Conservation (phyloP, 2,888 invertebrate genomes). For the Harpalus rufipes region DNA sequence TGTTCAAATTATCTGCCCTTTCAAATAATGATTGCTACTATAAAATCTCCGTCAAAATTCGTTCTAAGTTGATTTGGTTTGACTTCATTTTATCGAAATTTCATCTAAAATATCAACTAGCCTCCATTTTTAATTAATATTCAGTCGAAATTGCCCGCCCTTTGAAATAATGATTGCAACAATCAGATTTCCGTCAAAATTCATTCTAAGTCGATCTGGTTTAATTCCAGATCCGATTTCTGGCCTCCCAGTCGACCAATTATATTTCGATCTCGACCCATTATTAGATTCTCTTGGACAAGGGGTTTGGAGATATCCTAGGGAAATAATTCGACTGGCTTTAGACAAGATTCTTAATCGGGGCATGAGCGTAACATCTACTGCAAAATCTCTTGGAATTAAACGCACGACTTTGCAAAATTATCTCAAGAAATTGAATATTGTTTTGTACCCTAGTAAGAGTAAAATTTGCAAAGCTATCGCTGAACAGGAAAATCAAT, state of each 20-base stretch:
- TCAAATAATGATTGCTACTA: too few species aligned
- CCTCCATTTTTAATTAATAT: too few species aligned
- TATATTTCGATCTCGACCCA: conserved; percentile 67
- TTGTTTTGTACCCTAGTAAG: conserved; percentile 74
- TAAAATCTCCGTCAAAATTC: too few species aligned
- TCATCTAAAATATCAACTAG: too few species aligned
- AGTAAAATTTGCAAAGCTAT: neutral
- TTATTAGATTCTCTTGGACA: conserved; percentile 70
- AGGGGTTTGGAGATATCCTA: conserved; percentile 75
- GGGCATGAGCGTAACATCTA: conserved; percentile 78
- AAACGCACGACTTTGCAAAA: conserved; percentile 79
- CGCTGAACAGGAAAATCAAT: too few species aligned
- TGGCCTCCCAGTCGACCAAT: neutral
- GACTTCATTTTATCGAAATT: too few species aligned
- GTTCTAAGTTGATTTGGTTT: too few species aligned
- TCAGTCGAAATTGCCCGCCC: too few species aligned
- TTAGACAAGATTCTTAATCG: conserved; percentile 78
- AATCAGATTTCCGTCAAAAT: neutral
- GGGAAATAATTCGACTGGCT: conserved; percentile 77
- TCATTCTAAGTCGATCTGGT: conserved; percentile 32
- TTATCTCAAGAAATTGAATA: conserved; percentile 79
- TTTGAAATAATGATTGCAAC: too few species aligned
- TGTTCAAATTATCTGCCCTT: too few species aligned
- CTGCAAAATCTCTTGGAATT: conserved; percentile 78
- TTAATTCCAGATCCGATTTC: conserved; percentile 38